Base-by-base conservation (phyloP, 2,888 invertebrate species). In the Minunthozetes semirufus region DNA sequence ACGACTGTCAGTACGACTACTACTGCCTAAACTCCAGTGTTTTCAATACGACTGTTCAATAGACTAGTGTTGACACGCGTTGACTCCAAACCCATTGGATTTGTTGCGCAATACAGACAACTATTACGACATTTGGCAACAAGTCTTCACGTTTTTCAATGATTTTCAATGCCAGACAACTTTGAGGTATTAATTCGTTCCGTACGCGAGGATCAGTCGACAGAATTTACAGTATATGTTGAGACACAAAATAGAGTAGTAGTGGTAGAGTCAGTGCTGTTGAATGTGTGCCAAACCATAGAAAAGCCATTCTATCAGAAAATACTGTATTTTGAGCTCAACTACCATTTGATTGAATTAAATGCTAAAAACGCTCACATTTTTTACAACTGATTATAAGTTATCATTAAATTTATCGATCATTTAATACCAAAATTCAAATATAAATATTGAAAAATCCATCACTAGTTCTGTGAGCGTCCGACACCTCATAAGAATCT, bases 51-150 rank as follows among this genome's bases (percentile, higher is more conserved):
- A 56, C 56, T 22, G 13, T 56, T 56, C 22, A n/a, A n/a, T n/a
- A n/a, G n/a, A 22, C 48, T 48, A 48, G 48, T 48, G 25, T 56
- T 56, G 56, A 56, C 25, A 25, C 25, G 56, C 56, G 25, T 56
- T 56, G 25, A 56, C 56, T 56, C 56, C 22, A 53, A 56, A 56
- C 42, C 33, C 59, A 42, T 22, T 38, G 38, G n/a, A 38, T 33
- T 19, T 9, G 46, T 46, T 68, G 68, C 68, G 46, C 68, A 38
- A 68, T 22, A 46, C 9, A 56, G 48, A 56, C 56, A 56, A 56
- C 33, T 29, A 38, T 63, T 63, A 63, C 68, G 68, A 68, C 68
- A 68, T 68, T 68, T n/a, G 68, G 68, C 68, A 68, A 68, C 68
- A 68, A 46, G 68, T 68, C 17, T 63, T 33, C 8, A 22, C 22